Evolutionary conservation across 2,888 invertebrate species (phyloP), one percentile per base, ranked within the genome.

Genomic region (Myopa tessellatipennis): DNA sequence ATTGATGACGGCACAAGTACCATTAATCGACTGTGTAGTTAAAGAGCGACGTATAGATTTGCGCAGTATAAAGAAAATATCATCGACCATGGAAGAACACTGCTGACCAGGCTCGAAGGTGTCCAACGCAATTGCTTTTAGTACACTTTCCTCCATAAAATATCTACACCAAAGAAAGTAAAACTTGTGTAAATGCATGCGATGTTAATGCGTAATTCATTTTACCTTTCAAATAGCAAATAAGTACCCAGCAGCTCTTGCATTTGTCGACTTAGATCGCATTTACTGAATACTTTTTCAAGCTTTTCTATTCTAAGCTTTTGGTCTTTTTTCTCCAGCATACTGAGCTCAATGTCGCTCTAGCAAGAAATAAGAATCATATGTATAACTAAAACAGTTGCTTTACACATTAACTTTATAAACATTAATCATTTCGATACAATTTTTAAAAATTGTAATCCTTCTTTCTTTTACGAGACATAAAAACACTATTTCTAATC

Each of bases 11-110:
- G 97, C 98, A 91, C 99, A 99, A 68, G 96, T 94, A 74, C 98
- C 98, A 90, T 99, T 98, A 78, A 98, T 92, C 86, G 96, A 98
- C 85, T 95, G 95, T 82, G 95, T 96, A 7, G 95, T 94, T 82
- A 98, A 91, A n/a, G 97, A 94, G 81, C 99, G 94, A 82, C 97
- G 96, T 87, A 98, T 95, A 84, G 98, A 97, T 90, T 99, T 99
- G 84, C 97, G 94, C 4, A 98, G 93, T 82, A 99, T 97, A 88
- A 97, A 99, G 90, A 99, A 99, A 0, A 98, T 95, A 89, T 99
- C 99, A 88, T 99, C 99, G 0, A 99, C 95, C 91, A 99, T 94
- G 82, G 96, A 98, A 4, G 98, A 97, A 1, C 94, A 94, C 82
- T 94, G 92, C 78, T 93, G 93, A 5, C 93, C 93, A n/a, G 91